Base-by-base conservation (phyloP, 2,113 vertebrate genomes). In the Cryptomyrus ogoouensis region DNA sequence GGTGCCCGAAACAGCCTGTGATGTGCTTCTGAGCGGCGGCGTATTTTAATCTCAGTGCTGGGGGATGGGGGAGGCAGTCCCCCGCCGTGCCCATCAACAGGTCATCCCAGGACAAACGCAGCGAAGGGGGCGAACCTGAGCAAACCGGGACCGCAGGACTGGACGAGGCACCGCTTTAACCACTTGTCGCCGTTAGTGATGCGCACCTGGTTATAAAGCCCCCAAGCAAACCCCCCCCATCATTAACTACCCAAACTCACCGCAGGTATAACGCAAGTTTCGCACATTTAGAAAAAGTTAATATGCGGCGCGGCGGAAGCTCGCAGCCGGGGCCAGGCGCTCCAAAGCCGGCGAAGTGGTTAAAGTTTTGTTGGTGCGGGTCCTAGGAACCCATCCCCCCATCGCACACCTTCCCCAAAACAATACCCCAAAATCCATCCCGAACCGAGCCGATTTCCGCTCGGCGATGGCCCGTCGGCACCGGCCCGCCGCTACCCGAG, bases 81-180 rank as follows among this genome's bases (percentile, higher is more conserved):
- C 94, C 94, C 94, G 95, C 94, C 94, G 95, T 94, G 92, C 92
- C 95, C 95, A 96, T 95, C 96, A 96, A 96, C 96, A 96, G 96
- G 96, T 96, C 96, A 96, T 96, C 96, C 95, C 96, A 94, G 96
- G 96, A 96, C 96, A 96, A 91, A 91, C 93, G 94, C 95, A 95
- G 95, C 94, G 12, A 35, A 27, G 94, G 95, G 94, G 94, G 95
- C 94, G 94, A 96, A 96, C 95, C 95, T 95, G 95, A 95, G 95
- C 93, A 93, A 95, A 96, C 95, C 95, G 92, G 90, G 83, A 89
- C 83, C 24, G 89, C 52, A 88, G 56, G 88, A 44, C 47, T 8
- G 85, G 42, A 27, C 31, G 85, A 92, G 92, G 93, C 93, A 94
- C 92, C 80, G 58, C 24, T 87, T 87, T 58, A 91, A 91, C 62